phyloP scores from a whole-genome alignment of 35 echinoderm and acorn worm species.

The Ptychodera flava region DNA sequence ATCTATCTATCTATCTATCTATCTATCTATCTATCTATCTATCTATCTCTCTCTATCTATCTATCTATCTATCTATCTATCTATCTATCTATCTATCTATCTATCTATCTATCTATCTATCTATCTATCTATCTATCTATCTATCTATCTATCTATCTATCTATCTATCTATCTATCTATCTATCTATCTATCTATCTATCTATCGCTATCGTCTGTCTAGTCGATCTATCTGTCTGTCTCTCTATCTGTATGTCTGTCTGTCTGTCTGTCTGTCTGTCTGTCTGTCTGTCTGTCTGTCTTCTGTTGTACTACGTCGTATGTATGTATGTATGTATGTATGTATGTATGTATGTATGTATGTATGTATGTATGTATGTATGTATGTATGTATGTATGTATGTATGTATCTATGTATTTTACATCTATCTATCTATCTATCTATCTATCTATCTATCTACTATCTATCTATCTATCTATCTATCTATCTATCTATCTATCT shows the following conservation, averaged over 20 bases:
- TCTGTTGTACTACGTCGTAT: neutral
- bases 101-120: neutral
- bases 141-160: neutral
- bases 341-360: slow-evolving; percentile 2
- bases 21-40: neutral
- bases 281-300: neutral
- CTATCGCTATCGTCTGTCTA: neutral
- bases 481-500: no score
- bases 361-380: neutral
- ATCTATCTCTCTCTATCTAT: neutral
- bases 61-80: neutral
- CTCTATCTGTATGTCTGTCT: neutral
- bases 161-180: neutral
- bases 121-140: neutral
- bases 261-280: neutral
- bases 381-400: neutral
- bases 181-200: neutral
- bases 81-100: neutral
- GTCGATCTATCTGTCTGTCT: neutral
- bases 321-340: slow-evolving; percentile 2
- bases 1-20: neutral
- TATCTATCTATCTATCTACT: neutral
- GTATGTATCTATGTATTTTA: neutral
- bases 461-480: no score
- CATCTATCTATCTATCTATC: neutral